phyloP scores from a whole-genome alignment of 2,113 vertebrate genomes.

The Felis catus region F.catus_Fca126_mat1.0 CM031417.1:8207501-8208000 shows the following conservation, averaged over 20 bases:
- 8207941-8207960: slow-evolving; percentile 72
- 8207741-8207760: slow-evolving; percentile 74
- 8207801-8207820: slow-evolving; percentile 79
- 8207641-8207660: neutral
- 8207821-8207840: slow-evolving; percentile 73
- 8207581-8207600: slow-evolving; percentile 11
- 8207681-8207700: slow-evolving; percentile 54
- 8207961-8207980: slow-evolving; percentile 68
- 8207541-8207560: neutral
- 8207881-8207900: slow-evolving; percentile 84
- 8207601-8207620: slow-evolving; percentile 52
- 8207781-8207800: slow-evolving; percentile 81
- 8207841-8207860: slow-evolving; percentile 69
- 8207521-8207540: neutral
- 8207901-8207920: slow-evolving; percentile 76
- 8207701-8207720: slow-evolving; percentile 67
- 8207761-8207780: slow-evolving; percentile 78
- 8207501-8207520: neutral
- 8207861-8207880: slow-evolving; percentile 68
- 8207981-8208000: slow-evolving; percentile 69
- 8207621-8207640: slow-evolving; percentile 10
- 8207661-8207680: neutral
- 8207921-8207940: slow-evolving; percentile 76
- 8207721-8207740: slow-evolving; percentile 65
- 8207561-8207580: neutral